A percentile compares a stretch with the other conserved stretches of the same genome.
These are phyloP conservation scores for Takifugu flavidus DNA, from an alignment of 2,113 vertebrate species.

Conservation along the genomic window DNA sequence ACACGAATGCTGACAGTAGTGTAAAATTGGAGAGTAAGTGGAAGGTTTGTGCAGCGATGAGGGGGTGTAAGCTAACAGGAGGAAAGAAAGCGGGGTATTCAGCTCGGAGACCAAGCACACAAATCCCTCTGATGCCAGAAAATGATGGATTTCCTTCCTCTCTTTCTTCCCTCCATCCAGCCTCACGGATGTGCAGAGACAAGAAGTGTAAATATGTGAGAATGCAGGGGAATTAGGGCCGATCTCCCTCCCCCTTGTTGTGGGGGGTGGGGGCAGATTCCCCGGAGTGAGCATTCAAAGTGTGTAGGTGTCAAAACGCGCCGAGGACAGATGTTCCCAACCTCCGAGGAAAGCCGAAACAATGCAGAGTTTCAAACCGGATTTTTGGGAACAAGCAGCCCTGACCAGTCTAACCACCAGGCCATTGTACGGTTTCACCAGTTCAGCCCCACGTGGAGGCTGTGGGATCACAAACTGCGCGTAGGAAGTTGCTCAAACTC, in stretches of 20 bases:
- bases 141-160: conserved; percentile 21
- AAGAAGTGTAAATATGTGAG: conserved; percentile 51
- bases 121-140: neutral
- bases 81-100: neutral
- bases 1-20: conserved; percentile 14
- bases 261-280: conserved; percentile 20
- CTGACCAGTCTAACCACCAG: no score
- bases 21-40: conserved; percentile 13
- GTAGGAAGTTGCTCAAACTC: neutral
- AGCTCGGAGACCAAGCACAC: conserved; percentile 10
- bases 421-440: neutral
- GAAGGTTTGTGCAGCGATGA: conserved; percentile 16
- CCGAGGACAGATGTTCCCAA: conserved; percentile 27
- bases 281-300: conserved; percentile 5
- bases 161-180: conserved; percentile 13
- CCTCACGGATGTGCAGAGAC: conserved; percentile 34
- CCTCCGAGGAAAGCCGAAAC: conserved; percentile 3
- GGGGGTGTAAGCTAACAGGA: conserved; percentile 5
- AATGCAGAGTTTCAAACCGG: neutral
- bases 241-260: conserved; percentile 4
- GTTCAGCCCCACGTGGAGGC: neutral
- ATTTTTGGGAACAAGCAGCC: neutral
- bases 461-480: neutral
- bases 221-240: conserved; percentile 41
- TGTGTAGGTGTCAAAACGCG: conserved; percentile 49